Evolutionary conservation across 2,888 invertebrate species (phyloP).

Genomic region (Lithophane semibrunnea): DNA sequence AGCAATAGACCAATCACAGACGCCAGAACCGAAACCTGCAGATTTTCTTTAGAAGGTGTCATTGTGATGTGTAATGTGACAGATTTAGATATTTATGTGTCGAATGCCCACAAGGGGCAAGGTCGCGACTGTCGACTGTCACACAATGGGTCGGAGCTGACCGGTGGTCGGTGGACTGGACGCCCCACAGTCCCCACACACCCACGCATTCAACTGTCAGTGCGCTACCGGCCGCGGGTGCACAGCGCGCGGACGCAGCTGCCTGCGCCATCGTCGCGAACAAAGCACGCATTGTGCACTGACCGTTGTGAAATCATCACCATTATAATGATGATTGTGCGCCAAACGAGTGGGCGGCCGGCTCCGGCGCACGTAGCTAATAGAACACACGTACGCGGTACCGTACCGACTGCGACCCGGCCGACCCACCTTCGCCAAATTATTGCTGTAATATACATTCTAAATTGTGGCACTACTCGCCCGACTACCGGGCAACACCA

Average conservation of each 20-base stretch:
- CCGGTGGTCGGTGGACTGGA: conserved; percentile 11
- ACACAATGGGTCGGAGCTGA: conserved; percentile 15
- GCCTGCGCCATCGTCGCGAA: conserved; percentile 53
- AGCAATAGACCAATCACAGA: conserved; percentile 9
- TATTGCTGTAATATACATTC: conserved; percentile 56
- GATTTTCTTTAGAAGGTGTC: conserved; percentile 12
- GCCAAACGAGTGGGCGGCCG: conserved; percentile 56
- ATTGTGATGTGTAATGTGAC: conserved; percentile 18
- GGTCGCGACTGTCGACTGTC: conserved; percentile 14
- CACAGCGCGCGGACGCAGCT: conserved; percentile 61
- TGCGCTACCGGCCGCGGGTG: background rate
- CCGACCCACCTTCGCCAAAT: conserved; percentile 51
- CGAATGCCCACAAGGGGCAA: conserved; percentile 8
- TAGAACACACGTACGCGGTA: conserved; percentile 34
- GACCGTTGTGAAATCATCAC: conserved; percentile 65
- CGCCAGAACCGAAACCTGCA: background rate
- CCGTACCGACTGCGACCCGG: conserved; percentile 29
- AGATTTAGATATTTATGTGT: conserved; percentile 17
- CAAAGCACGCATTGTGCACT: conserved; percentile 64
- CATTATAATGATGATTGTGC: conserved; percentile 53
- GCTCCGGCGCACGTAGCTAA: conserved; percentile 48
- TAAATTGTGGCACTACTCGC: conserved; percentile 47
- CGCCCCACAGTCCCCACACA: conserved; percentile 5
- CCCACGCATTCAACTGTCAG: conserved; percentile 34
- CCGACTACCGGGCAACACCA: conserved; percentile 61